Evolutionary conservation across 2,888 invertebrate genomes (phyloP).

Genomic region (Sinopyrophorus schimmeli): DNA sequence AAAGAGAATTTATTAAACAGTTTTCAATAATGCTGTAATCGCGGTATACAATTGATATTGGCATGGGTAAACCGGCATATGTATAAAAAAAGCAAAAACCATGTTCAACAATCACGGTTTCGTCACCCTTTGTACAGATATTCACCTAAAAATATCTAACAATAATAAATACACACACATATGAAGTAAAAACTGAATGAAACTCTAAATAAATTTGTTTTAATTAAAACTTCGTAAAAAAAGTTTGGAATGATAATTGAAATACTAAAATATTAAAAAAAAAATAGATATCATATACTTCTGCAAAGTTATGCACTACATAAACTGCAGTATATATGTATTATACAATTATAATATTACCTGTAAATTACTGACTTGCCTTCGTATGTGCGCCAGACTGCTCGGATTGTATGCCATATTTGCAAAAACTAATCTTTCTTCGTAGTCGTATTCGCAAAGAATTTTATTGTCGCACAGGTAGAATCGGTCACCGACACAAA

Average conservation of each 20-base stretch:
- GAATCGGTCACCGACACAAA: slow-evolving; percentile 93
- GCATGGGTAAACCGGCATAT: too few species aligned
- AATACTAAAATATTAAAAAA: too few species aligned
- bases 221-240: too few species aligned
- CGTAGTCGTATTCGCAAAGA: slow-evolving; percentile 92
- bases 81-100: too few species aligned
- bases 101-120: not conserved
- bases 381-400: slow-evolving; percentile 82
- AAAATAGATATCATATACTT: not conserved
- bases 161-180: not conserved
- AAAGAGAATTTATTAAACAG: too few species aligned
- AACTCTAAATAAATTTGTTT: too few species aligned
- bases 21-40: too few species aligned
- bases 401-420: slow-evolving; percentile 86
- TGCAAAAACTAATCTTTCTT: slow-evolving; percentile 87
- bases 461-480: slow-evolving; percentile 94
- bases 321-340: slow-evolving; percentile 8
- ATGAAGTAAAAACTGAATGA: too few species aligned
- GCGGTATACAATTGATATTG: too few species aligned
- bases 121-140: not conserved
- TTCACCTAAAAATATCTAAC: not conserved
- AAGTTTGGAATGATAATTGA: too few species aligned
- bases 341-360: slow-evolving; percentile 41
- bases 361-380: slow-evolving; percentile 72
- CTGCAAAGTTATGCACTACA: not conserved